Conservation (phyloP, 1,140 invertebrate genomes). For the Aphelinus atriplicis region DNA sequence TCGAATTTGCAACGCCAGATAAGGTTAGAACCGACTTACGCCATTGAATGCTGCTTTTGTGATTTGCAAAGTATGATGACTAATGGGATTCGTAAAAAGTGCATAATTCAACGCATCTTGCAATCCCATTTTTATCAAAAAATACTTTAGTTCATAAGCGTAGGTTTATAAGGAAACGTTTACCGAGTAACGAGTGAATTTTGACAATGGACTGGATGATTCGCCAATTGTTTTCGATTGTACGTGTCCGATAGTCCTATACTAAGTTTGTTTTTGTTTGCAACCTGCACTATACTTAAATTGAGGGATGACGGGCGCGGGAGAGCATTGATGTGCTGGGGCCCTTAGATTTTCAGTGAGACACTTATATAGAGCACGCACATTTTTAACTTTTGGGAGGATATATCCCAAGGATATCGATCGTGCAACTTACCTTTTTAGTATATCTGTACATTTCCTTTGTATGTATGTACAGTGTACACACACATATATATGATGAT, state of each 20-base stretch:
- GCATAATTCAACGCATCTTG: conserved; percentile 46
- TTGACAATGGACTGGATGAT: background rate
- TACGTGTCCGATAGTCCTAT: background rate
- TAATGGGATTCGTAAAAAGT: conserved; percentile 46
- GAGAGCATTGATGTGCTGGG: too few relatives aligned
- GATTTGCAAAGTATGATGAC: conserved; percentile 35
- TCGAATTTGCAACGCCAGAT: background rate
- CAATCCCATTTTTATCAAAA: conserved; percentile 40
- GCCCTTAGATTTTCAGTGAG: too few relatives aligned
- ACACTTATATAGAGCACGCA: too few relatives aligned
- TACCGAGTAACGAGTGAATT: background rate
- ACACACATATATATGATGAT: too few relatives aligned
- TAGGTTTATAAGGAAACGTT: background rate
- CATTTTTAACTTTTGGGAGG: too few relatives aligned
- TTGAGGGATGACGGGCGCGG: too few relatives aligned
- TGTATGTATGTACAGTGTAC: too few relatives aligned
- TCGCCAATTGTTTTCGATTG: background rate
- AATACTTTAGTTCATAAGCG: too few relatives aligned
- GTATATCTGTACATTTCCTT: background rate
- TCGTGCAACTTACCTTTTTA: background rate
- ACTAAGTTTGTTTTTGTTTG: background rate
- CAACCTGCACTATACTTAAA: background rate
- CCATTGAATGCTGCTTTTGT: conserved; percentile 40
- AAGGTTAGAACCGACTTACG: conserved; percentile 44
- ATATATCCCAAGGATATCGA: too few relatives aligned